phyloP scores from a whole-genome alignment of 2,113 vertebrate species.

The Oryzias curvinotus region DNA sequence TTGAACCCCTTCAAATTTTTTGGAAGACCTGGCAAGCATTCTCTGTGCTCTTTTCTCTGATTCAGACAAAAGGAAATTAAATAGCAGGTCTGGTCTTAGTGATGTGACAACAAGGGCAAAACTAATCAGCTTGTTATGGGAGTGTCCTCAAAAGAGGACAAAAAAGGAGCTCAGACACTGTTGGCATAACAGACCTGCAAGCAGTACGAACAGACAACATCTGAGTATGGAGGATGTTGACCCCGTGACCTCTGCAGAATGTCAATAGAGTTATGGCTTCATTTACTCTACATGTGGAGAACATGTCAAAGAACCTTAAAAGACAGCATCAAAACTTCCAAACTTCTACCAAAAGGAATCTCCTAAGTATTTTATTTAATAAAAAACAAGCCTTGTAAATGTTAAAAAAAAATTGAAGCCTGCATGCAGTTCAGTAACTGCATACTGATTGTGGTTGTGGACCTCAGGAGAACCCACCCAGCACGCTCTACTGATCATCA shows the following conservation, averaged over 20 bases:
- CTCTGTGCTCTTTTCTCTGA: constrained; percentile 31
- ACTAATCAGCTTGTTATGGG: constrained; percentile 67
- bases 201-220: constrained; percentile 40
- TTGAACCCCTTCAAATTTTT: too few species aligned
- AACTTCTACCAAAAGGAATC: too few species aligned
- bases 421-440: too few species aligned
- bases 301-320: not conserved
- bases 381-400: too few species aligned
- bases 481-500: too few species aligned
- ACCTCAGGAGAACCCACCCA: too few species aligned
- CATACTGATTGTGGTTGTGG: too few species aligned
- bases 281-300: not conserved
- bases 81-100: constrained; percentile 53
- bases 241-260: constrained; percentile 3
- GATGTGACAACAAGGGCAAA: constrained; percentile 63
- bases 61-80: constrained; percentile 53
- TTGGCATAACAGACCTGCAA: constrained; percentile 30
- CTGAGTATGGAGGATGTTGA: constrained; percentile 3
- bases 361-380: too few species aligned
- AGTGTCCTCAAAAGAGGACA: constrained; percentile 43
- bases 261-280: not conserved
- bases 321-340: too few species aligned
- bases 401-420: too few species aligned
- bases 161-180: constrained; percentile 41
- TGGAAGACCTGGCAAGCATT: too few species aligned